These are phyloP conservation scores for Pteropus rufus DNA, from an alignment of 2,797 vertebrate genomes.

Conservation along the genomic window DNA sequence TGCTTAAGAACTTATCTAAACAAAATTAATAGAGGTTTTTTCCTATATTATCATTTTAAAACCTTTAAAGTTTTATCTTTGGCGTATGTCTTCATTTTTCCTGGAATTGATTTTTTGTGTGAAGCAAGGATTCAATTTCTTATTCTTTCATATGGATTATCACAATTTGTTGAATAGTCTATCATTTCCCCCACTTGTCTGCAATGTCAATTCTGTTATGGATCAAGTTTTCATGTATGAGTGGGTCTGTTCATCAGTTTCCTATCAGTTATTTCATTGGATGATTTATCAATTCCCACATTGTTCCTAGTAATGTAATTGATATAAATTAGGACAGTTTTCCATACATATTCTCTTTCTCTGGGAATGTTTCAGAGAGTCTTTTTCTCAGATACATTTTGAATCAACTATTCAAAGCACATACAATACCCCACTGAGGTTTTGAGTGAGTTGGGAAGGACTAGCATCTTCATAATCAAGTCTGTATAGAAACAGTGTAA, in stretches of 20 bases:
- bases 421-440: background rate
- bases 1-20: background rate
- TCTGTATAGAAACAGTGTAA: background rate
- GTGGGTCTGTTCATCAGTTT: background rate
- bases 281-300: background rate
- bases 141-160: background rate
- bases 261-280: background rate
- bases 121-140: background rate
- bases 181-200: background rate
- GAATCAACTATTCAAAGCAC: background rate
- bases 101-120: background rate
- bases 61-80: background rate
- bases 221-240: background rate
- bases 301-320: background rate
- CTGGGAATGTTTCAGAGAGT: background rate
- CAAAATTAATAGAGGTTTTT: background rate
- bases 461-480: background rate
- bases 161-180: background rate
- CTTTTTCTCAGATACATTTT: background rate
- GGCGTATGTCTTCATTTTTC: background rate
- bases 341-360: background rate
- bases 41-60: background rate
- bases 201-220: background rate
- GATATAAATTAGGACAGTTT: background rate
- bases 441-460: background rate